These are phyloP conservation scores for Stichodactyla helianthus DNA, from an alignment of 64 coral and sea anemone species.

Conservation along the genomic window DNA sequence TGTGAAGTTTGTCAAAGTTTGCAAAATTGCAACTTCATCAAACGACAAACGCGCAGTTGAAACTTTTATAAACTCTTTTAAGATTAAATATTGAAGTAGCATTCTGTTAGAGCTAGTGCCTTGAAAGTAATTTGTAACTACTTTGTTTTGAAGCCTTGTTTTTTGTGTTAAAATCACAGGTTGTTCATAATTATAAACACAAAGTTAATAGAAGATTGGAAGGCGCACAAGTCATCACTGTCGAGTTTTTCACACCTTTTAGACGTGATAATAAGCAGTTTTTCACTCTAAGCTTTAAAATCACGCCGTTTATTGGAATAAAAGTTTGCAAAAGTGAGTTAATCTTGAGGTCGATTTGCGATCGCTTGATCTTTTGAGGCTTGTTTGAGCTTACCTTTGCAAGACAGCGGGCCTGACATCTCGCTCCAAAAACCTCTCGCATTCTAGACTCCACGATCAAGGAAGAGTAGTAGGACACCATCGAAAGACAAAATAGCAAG, in stretches of 20 bases:
- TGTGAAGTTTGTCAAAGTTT: background rate
- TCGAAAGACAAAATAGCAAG: background rate
- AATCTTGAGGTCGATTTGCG: background rate
- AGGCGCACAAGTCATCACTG: background rate
- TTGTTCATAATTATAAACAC: background rate
- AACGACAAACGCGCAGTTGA: background rate
- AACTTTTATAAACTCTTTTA: background rate
- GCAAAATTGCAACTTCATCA: background rate
- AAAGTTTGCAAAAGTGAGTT: background rate
- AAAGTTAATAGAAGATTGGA: background rate
- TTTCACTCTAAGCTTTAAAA: background rate
- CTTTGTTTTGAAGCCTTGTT: background rate
- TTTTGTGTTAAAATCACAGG: background rate
- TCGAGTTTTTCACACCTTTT: background rate
- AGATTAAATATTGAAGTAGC: background rate
- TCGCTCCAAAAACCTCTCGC: background rate
- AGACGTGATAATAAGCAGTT: background rate
- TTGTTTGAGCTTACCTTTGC: constrained; percentile 13
- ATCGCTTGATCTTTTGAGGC: background rate
- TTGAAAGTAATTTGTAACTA: background rate
- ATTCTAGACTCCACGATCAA: background rate
- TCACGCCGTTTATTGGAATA: no score
- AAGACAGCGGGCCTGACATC: constrained; percentile 30
- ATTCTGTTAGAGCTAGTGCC: background rate
- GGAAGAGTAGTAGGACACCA: background rate